Percentiles rank a stretch among this genome's conserved stretches.
phyloP scores from a whole-genome alignment of 2,888 invertebrate genomes.

The Oasisia sp. region DNA sequence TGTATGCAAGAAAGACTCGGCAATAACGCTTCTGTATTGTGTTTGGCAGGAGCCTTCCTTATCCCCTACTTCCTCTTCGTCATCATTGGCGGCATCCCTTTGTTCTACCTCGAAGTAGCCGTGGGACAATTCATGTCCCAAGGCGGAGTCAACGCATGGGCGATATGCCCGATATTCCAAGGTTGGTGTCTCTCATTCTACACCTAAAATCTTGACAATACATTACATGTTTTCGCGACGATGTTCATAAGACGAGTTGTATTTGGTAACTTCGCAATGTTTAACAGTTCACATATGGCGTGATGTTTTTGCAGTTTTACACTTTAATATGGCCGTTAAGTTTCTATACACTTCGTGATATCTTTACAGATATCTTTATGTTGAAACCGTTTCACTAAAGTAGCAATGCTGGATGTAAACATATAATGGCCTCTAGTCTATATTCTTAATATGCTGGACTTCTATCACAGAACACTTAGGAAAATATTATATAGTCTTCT shows the following conservation, averaged over 20 bases:
- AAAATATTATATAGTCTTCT: not conserved
- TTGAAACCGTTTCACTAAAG: not conserved
- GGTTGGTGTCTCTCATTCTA: not conserved
- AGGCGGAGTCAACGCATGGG: slow-evolving; percentile 18
- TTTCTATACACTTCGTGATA: not conserved
- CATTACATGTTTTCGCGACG: too few relatives aligned
- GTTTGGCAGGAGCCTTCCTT: slow-evolving; percentile 13
- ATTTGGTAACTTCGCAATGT: not conserved
- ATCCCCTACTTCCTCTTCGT: slow-evolving; percentile 22
- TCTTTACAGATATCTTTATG: not conserved
- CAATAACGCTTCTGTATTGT: not conserved
- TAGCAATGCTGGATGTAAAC: not conserved
- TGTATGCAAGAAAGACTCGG: too few relatives aligned
- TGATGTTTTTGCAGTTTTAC: not conserved
- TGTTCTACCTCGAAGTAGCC: slow-evolving; percentile 26
- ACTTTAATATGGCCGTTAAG: not conserved
- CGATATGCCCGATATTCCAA: slow-evolving; percentile 24
- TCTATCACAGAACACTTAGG: not conserved
- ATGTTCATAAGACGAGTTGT: not conserved
- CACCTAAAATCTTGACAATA: not conserved
- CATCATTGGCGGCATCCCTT: slow-evolving; percentile 21
- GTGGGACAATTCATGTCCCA: slow-evolving; percentile 20
- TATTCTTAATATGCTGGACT: not conserved
- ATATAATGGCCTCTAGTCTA: not conserved
- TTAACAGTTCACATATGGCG: not conserved